A percentile compares a stretch with the other conserved stretches of the same genome.
Evolutionary conservation across 2,888 invertebrate genomes (phyloP).

Genomic region (Eucriotettix oculatus): DNA sequence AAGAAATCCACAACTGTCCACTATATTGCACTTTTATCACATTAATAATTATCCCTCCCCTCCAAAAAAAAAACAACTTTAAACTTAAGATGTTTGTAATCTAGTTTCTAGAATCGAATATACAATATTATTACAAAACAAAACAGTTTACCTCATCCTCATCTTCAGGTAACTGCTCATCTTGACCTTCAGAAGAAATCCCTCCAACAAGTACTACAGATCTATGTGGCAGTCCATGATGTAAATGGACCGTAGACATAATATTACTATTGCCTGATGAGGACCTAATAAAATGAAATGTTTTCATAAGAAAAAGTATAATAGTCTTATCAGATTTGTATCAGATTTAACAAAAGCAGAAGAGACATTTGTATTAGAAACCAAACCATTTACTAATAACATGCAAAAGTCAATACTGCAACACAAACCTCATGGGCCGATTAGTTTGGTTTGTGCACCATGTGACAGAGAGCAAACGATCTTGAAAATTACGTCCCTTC

Average conservation of each 20-base stretch:
- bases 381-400: too few species aligned
- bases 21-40: too few species aligned
- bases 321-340: neutral
- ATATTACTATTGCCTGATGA: neutral
- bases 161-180: slow-evolving; percentile 22
- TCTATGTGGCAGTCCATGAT: slow-evolving; percentile 10
- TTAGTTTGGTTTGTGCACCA: slow-evolving; percentile 21
- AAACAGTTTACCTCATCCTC: neutral
- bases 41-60: too few species aligned
- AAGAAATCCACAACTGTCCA: too few species aligned
- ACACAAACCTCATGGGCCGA: too few species aligned
- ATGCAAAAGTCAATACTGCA: too few species aligned
- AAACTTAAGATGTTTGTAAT: too few species aligned
- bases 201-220: slow-evolving; percentile 25
- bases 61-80: too few species aligned
- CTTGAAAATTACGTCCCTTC: slow-evolving; percentile 61
- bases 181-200: slow-evolving; percentile 27
- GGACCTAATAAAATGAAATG: slow-evolving; percentile 15
- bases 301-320: neutral
- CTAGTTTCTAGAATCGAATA: too few species aligned
- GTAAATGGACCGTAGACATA: slow-evolving; percentile 11
- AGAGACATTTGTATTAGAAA: neutral
- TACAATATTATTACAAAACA: too few species aligned
- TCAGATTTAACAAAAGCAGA: neutral
- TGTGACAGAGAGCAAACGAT: slow-evolving; percentile 31